Evolutionary conservation across 2,797 vertebrate genomes (phyloP).

Genomic region (Danio kyathit): DNA sequence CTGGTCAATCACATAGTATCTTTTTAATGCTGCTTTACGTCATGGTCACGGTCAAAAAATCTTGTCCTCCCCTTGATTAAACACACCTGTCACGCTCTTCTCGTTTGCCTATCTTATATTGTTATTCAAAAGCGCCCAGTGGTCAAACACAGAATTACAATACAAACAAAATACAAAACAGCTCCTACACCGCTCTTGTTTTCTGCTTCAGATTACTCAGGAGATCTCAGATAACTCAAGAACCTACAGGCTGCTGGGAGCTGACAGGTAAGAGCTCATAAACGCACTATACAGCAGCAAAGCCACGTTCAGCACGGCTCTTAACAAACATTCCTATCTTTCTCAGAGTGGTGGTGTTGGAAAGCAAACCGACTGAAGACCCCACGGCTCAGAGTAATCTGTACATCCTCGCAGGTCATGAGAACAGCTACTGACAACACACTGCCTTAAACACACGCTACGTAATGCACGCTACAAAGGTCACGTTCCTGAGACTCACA

Average conservation of each 20-base stretch:
- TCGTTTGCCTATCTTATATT: too few species aligned
- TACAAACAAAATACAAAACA: too few species aligned
- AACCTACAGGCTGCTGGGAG: constrained; percentile 96
- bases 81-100: too few species aligned
- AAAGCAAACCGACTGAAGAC: constrained; percentile 95
- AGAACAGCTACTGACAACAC: constrained; percentile 92
- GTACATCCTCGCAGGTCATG: constrained; percentile 96
- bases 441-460: constrained; percentile 31
- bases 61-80: too few species aligned
- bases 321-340: constrained; percentile 1
- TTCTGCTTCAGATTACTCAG: constrained; percentile 88
- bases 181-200: neutral
- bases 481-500: constrained; percentile 10
- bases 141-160: too few species aligned
- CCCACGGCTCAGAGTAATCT: constrained; percentile 96
- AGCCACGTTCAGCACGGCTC: neutral
- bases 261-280: constrained; percentile 87
- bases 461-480: constrained; percentile 22
- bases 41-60: too few species aligned
- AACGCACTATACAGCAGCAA: neutral
- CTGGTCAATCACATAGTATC: too few species aligned
- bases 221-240: constrained; percentile 97
- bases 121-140: too few species aligned
- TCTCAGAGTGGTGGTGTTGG: constrained; percentile 93
- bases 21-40: too few species aligned